Evolutionary conservation across 2,113 vertebrate genomes (phyloP), one percentile per base, ranked within the genome.

Genomic region (Mastomys natalensis): DNA sequence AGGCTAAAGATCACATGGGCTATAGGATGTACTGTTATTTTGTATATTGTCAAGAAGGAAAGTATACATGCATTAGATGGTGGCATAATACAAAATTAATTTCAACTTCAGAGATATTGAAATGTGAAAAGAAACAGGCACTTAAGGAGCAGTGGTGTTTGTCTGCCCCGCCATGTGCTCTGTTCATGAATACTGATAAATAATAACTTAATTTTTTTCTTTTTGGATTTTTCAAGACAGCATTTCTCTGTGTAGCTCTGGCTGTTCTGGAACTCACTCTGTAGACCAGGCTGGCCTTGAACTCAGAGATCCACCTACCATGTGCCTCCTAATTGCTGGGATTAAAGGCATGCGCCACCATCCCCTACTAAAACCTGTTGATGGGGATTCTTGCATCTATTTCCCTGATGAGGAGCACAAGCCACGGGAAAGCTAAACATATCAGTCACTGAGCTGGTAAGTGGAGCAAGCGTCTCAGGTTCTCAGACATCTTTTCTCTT

Each of bases 31-130:
- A 74, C 26, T 40, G 1, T 60, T 89, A 80, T 94, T 78, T 97
- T 85, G 62, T 60, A 60, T 51, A 45, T 34, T 45, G 78, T 78
- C 80, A 92, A 84, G 45, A 78, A 92, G 73, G 37, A 64, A 94
- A 58, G 93, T 34, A 45, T 3, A 2, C 82, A 24, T 53, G 24
- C 21, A 60, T 86, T 87, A 91, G 93, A 78, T 48, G 80, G n/a
- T 93, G 55, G 58, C 19, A 73, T 48, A 62, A 51, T 73, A 55
- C 37, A 76, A 93, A 66, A 87, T 70, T 86, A 74, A 82, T 78
- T 88, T 15, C 31, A 80, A 55, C 87, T 97, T 93, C 58, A 86
- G 58, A 93, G 58, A 91, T 94, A 77, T 68, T 82, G 76, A 74
- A 89, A 86, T 80, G 78, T 64, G 24, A 93, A 85, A 93, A 70